These are phyloP conservation scores for Ditylenchus dipsaci DNA, from an alignment of 1,140 invertebrate genomes.

Conservation along the genomic window DNA sequence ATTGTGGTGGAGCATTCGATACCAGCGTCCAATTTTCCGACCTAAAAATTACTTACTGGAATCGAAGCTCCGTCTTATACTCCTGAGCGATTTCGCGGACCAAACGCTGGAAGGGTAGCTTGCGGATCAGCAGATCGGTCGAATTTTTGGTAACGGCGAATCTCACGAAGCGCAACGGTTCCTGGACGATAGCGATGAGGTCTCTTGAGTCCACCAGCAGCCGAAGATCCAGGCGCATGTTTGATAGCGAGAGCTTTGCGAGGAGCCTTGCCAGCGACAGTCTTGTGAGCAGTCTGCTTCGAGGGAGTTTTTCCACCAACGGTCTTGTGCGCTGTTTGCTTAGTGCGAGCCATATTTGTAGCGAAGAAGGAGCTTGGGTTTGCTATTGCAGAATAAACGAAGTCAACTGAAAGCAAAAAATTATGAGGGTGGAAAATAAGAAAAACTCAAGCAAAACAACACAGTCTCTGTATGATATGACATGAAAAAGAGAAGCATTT, in stretches of 20 bases:
- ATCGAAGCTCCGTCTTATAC: conserved; percentile 70
- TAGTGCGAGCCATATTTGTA: no score
- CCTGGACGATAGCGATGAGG: conserved; percentile 62
- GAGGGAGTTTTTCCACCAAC: no score
- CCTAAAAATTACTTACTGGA: not conserved
- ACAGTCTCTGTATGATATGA: no score
- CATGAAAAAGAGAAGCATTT: no score
- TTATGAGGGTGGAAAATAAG: no score
- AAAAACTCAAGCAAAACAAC: no score
- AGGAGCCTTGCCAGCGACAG: conserved; percentile 1
- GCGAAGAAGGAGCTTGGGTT: no score
- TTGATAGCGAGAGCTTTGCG: not conserved
- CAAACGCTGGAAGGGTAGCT: conserved; percentile 61
- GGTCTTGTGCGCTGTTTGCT: no score
- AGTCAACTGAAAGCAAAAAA: no score
- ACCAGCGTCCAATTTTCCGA: no score
- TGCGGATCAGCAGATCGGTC: conserved; percentile 70
- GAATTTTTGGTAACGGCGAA: conserved; percentile 66
- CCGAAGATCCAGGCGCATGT: conserved; percentile 60
- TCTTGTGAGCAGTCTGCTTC: conserved; percentile 61
- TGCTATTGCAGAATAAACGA: no score
- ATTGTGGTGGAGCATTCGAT: no score
- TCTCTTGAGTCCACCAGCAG: conserved; percentile 78
- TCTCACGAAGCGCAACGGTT: conserved; percentile 60
- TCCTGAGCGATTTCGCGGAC: conserved; percentile 72